Evolutionary conservation across 2,797 vertebrate genomes (phyloP), one percentile per base, ranked within the genome.

Genomic region (Oryzias dopingdopingensis): DNA sequence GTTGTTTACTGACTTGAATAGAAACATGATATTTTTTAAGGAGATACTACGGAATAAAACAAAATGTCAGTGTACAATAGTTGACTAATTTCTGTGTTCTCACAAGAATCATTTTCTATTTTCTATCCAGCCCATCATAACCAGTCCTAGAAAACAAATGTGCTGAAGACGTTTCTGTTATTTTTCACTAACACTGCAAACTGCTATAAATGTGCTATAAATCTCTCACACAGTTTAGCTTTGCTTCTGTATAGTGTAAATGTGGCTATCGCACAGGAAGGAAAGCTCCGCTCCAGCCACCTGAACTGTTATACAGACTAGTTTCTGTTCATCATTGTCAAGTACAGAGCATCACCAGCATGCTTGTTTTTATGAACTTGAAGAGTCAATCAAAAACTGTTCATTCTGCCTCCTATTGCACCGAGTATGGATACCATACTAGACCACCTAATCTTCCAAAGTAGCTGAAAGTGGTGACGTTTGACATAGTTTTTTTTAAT

Each of bases 211-310:
- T 74, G 59, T 66, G 23, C 16, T 22, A 22, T 22, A 22, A 22
- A 22, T 22, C 20, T 62, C 69, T 77, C 71, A 70, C 80, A 75
- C 73, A 49, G 67, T 72, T 74, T 40, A 49, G 59, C 44, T 17
- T 15, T 52, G 42, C 17, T n/a, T 22, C 45, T 47, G 17, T 23
- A 14, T 60, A 60, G 56, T 74, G 75, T 74, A 48, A 32, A 65
- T 57, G 32, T 59, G 53, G 24, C 40, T 54, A 56, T 5, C 51
- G 22, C 67, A 70, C 20, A 74, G 63, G 58, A 76, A 70, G 57
- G 23, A 70, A 40, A 52, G 10, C 44, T 8, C 50, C 17, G 6
- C 17, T 24, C 22, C 7, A 2, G 37, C 24, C 20, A 29, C 54
- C 13, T 40, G 7, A 24, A 52, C 37, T 60, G 43, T 52, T 45